Evolutionary conservation across 1,140 invertebrate genomes (phyloP), one percentile per base, ranked within the genome.

Genomic region (Trinorchestia longiramus): DNA sequence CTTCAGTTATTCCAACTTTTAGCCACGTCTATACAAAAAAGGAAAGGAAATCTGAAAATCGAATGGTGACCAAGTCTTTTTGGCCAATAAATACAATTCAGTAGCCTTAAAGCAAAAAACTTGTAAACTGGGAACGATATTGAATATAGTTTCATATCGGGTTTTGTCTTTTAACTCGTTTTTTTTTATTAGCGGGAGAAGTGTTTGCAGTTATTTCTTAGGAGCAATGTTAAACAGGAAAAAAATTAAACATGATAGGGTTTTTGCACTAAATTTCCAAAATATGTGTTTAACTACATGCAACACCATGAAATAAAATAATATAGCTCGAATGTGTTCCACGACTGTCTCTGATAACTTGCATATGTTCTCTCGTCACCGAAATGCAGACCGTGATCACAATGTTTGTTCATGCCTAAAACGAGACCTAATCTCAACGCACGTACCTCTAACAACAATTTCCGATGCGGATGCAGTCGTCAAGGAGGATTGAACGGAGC

Each of bases 371-470:
- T 36, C 28, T 11, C 62, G 36, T 3, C 19, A 77, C 28, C 28
- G 36, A 36, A 77, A 36, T 36, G 8, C 62, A 36, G 36, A 77
- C 11, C 28, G 62, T 77, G 62, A 77, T 28, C 11, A 77, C 62
- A 36, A 36, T 77, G 62, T 23, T 23, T 77, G 8, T 36, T 77
- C 3, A 77, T 77, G 62, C 62, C 36, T 3, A 77, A 77, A 77
- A 77, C 11, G 28, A 6, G 19, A 23, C 28, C 28, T 77, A 23
- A 11, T 77, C 36, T 77, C 62, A 36, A 77, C 62, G 43, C 88
- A 87, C 96, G 96, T 96, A 97, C 96, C 96, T 97, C 96, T 95
- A 47, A 96, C 96, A 88, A 95, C 96, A 96, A 97, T 96, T 95
- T 96, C 95, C n/a, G 96, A 94, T 53, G 92, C 47, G 47, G 95